These are phyloP conservation scores for Pterocles gutturalis DNA, from an alignment of 2,113 vertebrate species.

Conservation along the genomic window DNA sequence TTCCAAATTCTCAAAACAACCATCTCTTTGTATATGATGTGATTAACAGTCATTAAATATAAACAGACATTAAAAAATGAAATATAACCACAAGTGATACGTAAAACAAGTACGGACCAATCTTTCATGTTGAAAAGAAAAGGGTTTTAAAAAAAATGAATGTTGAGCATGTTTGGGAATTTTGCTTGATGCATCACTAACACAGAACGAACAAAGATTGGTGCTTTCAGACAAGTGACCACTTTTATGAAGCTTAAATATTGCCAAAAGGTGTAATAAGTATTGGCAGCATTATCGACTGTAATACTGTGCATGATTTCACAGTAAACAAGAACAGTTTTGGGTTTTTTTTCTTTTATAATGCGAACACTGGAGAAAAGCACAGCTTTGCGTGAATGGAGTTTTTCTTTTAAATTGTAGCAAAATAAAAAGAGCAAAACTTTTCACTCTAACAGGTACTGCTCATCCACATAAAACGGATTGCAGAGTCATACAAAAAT, in stretches of 20 bases:
- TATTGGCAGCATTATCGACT: conserved; percentile 46
- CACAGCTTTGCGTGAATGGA: conserved; percentile 56
- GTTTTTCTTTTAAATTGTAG: conserved; percentile 44
- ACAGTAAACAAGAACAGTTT: conserved; percentile 51
- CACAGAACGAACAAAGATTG: conserved; percentile 61
- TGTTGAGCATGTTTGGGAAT: conserved; percentile 30
- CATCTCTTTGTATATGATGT: conserved; percentile 62
- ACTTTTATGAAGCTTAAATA: conserved; percentile 76
- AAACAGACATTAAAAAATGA: conserved; percentile 75
- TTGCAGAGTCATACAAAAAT: conserved; percentile 73
- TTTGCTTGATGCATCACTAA: conserved; percentile 67
- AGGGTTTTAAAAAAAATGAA: background rate
- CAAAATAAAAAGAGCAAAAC: conserved; percentile 71
- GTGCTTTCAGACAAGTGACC: conserved; percentile 66
- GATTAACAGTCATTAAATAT: conserved; percentile 71
- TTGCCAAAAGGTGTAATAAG: conserved; percentile 62
- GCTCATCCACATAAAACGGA: conserved; percentile 73
- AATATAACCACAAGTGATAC: conserved; percentile 67
- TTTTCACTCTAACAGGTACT: conserved; percentile 55
- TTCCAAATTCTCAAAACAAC: conserved; percentile 73
- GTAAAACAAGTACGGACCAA: conserved; percentile 70
- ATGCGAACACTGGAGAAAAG: conserved; percentile 59
- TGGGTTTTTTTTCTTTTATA: conserved; percentile 51
- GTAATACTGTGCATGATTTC: conserved; percentile 51
- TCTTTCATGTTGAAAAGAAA: conserved; percentile 65